Percentiles rank a stretch among this genome's conserved stretches.
These are phyloP conservation scores for Epinephelus lanceolatus DNA, from an alignment of 2,113 vertebrate genomes.

Conservation along the genomic window DNA sequence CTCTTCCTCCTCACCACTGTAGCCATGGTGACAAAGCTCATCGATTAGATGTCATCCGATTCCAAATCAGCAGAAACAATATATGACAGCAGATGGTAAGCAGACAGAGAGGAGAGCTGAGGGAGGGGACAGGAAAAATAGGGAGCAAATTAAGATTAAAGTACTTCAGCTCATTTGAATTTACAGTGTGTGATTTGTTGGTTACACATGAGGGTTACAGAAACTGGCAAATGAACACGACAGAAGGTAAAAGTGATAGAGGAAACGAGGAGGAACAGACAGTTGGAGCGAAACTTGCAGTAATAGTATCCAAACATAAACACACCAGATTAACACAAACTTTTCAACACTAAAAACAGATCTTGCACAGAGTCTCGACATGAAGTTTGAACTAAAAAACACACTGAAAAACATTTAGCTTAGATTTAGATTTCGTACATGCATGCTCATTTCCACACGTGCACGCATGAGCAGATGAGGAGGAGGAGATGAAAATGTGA, in stretches of 20 bases:
- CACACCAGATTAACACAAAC: background rate
- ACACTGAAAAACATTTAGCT: no score
- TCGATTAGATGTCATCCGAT: slow-evolving; percentile 95
- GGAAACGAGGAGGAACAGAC: background rate
- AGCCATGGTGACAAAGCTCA: slow-evolving; percentile 89
- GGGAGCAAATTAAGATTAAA: slow-evolving; percentile 15
- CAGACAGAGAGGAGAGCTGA: slow-evolving; percentile 87
- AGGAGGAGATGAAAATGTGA: slow-evolving; percentile 57
- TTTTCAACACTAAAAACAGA: background rate
- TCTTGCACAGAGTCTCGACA: no score
- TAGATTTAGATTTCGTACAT: background rate
- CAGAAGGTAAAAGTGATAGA: slow-evolving; percentile 18
- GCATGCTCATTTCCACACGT: background rate
- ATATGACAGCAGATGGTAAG: slow-evolving; percentile 89
- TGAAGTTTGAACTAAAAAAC: no score
- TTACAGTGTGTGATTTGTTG: slow-evolving; percentile 15
- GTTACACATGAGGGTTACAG: slow-evolving; percentile 8
- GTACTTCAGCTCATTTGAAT: slow-evolving; percentile 10
- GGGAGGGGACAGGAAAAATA: background rate
- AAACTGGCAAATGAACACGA: background rate
- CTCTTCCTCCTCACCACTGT: slow-evolving; percentile 67
- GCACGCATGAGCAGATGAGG: slow-evolving; percentile 60
- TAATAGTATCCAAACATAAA: background rate
- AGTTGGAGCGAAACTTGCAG: background rate
- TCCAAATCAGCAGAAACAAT: slow-evolving; percentile 89